phyloP scores from a whole-genome alignment of 1,140 invertebrate genomes.

The Drosophila bipectinata region DNA sequence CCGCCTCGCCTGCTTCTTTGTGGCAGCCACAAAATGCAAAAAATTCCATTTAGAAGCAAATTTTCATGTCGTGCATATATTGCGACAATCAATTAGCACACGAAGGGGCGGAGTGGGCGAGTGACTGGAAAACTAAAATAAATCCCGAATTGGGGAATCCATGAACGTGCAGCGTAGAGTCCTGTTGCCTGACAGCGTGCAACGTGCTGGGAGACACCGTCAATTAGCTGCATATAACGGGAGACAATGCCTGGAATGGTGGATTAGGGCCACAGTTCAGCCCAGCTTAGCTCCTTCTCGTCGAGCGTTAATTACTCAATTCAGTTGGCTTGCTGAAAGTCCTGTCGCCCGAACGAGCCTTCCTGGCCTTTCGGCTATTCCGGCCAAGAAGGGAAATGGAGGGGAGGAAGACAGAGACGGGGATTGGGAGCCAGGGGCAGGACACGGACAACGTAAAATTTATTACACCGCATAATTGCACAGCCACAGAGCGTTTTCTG shows the following conservation, averaged over 20 bases:
- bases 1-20: constrained; percentile 25
- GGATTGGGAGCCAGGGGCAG: constrained; percentile 5
- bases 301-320: constrained; percentile 75
- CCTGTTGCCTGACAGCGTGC: background rate
- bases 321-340: constrained; percentile 65
- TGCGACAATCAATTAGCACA: constrained; percentile 54
- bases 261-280: constrained; percentile 59
- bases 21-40: constrained; percentile 33
- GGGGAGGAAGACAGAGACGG: background rate
- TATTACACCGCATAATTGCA: constrained; percentile 83
- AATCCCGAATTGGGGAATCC: constrained; percentile 28
- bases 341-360: constrained; percentile 27
- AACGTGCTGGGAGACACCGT: constrained; percentile 58
- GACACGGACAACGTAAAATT: constrained; percentile 76
- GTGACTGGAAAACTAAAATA: constrained; percentile 30
- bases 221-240: constrained; percentile 76
- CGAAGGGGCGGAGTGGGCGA: background rate
- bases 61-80: constrained; percentile 48
- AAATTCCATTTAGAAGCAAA: constrained; percentile 48
- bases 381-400: background rate
- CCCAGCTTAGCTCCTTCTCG: constrained; percentile 5
- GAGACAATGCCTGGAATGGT: constrained; percentile 61
- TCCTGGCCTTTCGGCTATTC: constrained; percentile 23
- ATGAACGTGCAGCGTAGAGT: constrained; percentile 2
- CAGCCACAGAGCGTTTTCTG: constrained; percentile 65